A percentile compares a stretch with the other conserved stretches of the same genome.
phyloP scores from a whole-genome alignment of 2,797 vertebrate genomes.

The Macropus fuliginosus region DNA sequence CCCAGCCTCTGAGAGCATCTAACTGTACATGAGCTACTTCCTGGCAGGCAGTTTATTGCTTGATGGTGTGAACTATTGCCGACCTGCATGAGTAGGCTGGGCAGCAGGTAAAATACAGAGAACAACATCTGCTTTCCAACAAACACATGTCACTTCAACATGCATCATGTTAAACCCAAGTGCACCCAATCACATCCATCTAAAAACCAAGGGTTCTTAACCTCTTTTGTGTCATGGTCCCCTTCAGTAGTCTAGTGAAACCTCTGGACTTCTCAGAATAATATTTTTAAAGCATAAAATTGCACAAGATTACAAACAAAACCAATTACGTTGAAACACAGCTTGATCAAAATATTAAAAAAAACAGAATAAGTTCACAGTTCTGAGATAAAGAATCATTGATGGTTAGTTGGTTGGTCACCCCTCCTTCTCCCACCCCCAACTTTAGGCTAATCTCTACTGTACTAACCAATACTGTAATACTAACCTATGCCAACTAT shows the following conservation, averaged over 20 bases:
- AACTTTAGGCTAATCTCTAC: neutral
- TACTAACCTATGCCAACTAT: conserved; percentile 32
- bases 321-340: neutral
- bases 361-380: neutral
- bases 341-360: conserved; percentile 56
- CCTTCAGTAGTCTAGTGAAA: neutral
- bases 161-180: conserved; percentile 51
- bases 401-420: conserved; percentile 52
- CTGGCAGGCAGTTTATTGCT: conserved; percentile 31
- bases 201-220: neutral
- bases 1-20: neutral
- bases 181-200: conserved; percentile 68
- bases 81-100: neutral
- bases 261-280: neutral
- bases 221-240: neutral
- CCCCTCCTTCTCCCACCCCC: conserved; percentile 52
- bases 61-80: conserved; percentile 22
- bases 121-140: conserved; percentile 58
- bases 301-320: neutral
- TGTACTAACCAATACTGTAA: conserved; percentile 10
- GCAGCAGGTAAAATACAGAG: conserved; percentile 65
- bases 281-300: neutral
- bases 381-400: neutral
- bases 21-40: neutral
- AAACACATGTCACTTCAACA: conserved; percentile 70